Percentiles rank a stretch among this genome's conserved stretches.
Conservation (phyloP, 2,797 vertebrate genomes). For the Dryobates pubescens region DNA sequence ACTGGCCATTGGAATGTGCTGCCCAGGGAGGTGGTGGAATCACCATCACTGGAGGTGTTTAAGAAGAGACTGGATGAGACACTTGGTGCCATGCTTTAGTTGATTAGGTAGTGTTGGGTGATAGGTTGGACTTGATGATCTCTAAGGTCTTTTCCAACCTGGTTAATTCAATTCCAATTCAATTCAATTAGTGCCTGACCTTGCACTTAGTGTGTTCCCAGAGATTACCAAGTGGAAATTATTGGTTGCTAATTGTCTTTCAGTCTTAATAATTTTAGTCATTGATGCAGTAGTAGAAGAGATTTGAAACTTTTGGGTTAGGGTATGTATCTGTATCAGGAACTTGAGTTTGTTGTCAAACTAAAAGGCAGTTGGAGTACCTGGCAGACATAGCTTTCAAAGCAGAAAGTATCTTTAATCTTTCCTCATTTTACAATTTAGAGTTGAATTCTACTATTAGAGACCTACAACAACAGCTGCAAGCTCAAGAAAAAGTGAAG, state of each 20-base stretch:
- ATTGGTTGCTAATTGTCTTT: not conserved
- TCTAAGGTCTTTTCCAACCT: too few species aligned
- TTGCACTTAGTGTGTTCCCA: not conserved
- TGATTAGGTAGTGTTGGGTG: too few species aligned
- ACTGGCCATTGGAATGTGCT: too few species aligned
- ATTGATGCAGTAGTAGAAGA: not conserved
- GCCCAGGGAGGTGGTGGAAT: too few species aligned
- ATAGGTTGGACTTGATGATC: too few species aligned
- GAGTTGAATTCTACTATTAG: slow-evolving; percentile 83
- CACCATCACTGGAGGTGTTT: too few species aligned
- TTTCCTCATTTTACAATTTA: slow-evolving; percentile 49
- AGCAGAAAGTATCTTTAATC: not conserved
- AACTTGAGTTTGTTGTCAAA: not conserved
- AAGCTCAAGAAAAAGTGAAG: slow-evolving; percentile 86
- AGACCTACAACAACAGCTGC: slow-evolving; percentile 79
- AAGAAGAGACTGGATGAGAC: too few species aligned
- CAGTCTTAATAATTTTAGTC: not conserved
- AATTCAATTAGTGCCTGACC: not conserved
- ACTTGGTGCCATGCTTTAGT: too few species aligned
- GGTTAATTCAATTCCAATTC: too few species aligned
- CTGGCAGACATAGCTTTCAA: not conserved
- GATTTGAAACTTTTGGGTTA: not conserved
- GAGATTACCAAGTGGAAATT: not conserved
- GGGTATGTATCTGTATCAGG: not conserved
- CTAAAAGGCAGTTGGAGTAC: not conserved